Percentiles rank a stretch among this genome's conserved stretches.
These are phyloP conservation scores for Gracilinanus agilis DNA, from an alignment of 2,113 vertebrate genomes.

Conservation along the genomic window DNA sequence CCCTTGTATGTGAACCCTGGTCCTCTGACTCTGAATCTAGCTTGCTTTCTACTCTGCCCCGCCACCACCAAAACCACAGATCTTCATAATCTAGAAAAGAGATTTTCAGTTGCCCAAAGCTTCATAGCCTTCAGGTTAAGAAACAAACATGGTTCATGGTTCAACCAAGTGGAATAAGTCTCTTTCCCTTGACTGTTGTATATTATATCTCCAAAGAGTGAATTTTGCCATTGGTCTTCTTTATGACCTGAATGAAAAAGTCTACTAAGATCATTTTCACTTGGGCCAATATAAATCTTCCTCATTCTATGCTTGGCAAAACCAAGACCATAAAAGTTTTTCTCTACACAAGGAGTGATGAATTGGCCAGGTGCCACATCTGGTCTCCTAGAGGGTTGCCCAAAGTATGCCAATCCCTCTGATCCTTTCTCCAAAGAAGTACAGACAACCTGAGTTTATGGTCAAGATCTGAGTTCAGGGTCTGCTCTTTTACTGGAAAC, in stretches of 20 bases:
- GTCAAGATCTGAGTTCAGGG: not conserved
- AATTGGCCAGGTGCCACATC: not conserved
- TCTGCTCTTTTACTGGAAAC: not conserved
- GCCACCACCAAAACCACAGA: not conserved
- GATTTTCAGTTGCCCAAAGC: not conserved
- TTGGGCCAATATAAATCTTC: not conserved
- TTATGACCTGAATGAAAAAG: not conserved
- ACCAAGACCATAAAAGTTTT: not conserved
- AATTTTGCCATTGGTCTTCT: not conserved
- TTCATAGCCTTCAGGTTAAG: not conserved
- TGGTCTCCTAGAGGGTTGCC: not conserved
- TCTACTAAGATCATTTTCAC: not conserved
- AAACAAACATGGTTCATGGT: not conserved
- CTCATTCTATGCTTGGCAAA: not conserved
- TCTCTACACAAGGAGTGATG: not conserved
- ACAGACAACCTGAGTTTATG: not conserved
- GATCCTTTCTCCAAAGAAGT: not conserved
- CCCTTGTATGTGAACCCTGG: not conserved
- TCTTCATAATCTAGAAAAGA: not conserved
- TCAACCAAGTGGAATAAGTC: not conserved
- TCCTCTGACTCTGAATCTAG: not conserved
- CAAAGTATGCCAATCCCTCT: not conserved
- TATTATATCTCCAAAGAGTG: not conserved
- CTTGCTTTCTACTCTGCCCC: not conserved
- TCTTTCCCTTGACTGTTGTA: not conserved